Base-by-base conservation (phyloP, 2,888 invertebrate species). In the Acanthosoma haemorrhoidale region DNA sequence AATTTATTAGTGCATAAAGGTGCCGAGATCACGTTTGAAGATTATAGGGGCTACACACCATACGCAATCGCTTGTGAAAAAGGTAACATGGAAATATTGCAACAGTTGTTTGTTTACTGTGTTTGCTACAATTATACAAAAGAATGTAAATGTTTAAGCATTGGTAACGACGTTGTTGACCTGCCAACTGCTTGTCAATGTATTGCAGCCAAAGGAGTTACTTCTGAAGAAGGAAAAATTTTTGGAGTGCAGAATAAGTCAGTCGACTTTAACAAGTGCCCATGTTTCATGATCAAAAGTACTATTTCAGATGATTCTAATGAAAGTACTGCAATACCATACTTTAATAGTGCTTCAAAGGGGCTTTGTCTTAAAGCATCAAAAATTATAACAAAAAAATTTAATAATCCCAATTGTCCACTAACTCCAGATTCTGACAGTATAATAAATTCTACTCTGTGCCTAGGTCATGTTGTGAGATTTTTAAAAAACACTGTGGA, bases 1-100 rank as follows among this genome's bases (percentile, higher is more conserved):
- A 51, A 51, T n/a, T 51, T 51, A 51, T n/a, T 51, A 25, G 25
- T 51, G n/a, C 51, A 51, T n/a, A 51, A 25, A 51, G 51, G 51
- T 25, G 51, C 51, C 6, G 25, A 51, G 3, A 51, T 51, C 21
- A 51, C 51, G 5, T 21, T 25, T 51, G 25, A 51, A n/a, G 51
- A 51, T 29, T 51, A 51, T 11, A 25, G 51, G 51, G 51, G 51
- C 25, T 25, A 51, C n/a, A 51, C 51, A 0, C 51, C 51, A 6
- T 51, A 25, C n/a, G 25, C 51, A 6, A 51, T 51, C 21, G 51
- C 51, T 13, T 51, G 51, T 51, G 51, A 51, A n/a, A 21, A 51
- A 11, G 51, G 51, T 6, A 51, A 51, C 25, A 51, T 51, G 51
- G 51, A 51, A 51, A 51, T 51, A 51, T 25, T 51, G n/a, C 51